Conservation (phyloP, 2,113 vertebrate species). For the Leptobrachium ailaonicum region DNA sequence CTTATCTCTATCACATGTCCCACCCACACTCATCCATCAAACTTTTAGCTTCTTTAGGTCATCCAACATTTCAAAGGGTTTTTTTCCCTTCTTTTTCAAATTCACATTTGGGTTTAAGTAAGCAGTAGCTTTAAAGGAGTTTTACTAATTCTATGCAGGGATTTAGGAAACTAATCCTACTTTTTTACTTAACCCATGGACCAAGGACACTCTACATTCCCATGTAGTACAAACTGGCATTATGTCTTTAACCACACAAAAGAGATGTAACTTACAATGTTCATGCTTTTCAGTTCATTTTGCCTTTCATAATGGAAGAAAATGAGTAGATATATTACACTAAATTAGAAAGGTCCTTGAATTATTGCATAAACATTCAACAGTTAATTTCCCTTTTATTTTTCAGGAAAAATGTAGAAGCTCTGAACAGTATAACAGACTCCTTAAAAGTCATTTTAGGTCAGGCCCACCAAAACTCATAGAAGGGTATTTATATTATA, state of each 20-base stretch:
- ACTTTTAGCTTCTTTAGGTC: constrained; percentile 29
- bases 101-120: constrained; percentile 42
- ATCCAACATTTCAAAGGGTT: constrained; percentile 40
- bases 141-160: constrained; percentile 27
- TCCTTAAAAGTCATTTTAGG: constrained; percentile 31
- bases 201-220: constrained; percentile 40
- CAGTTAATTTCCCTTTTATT: constrained; percentile 31
- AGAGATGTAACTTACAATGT: background rate
- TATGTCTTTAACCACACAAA: constrained; percentile 20
- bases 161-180: constrained; percentile 43
- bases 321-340: background rate
- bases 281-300: background rate
- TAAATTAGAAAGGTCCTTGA: constrained; percentile 19
- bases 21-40: constrained; percentile 36
- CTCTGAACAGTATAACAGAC: background rate
- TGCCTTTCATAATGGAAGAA: background rate
- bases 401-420: constrained; percentile 20
- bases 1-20: constrained; percentile 28
- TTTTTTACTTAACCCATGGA: constrained; percentile 29
- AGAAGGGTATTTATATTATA: too few relatives aligned
- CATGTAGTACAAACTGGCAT: constrained; percentile 35
- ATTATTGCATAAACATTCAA: constrained; percentile 28
- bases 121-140: constrained; percentile 33
- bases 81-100: constrained; percentile 25
- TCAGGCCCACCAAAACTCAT: constrained; percentile 33